phyloP scores from a whole-genome alignment of 2,888 invertebrate species.

The Erebia epiphron region DNA sequence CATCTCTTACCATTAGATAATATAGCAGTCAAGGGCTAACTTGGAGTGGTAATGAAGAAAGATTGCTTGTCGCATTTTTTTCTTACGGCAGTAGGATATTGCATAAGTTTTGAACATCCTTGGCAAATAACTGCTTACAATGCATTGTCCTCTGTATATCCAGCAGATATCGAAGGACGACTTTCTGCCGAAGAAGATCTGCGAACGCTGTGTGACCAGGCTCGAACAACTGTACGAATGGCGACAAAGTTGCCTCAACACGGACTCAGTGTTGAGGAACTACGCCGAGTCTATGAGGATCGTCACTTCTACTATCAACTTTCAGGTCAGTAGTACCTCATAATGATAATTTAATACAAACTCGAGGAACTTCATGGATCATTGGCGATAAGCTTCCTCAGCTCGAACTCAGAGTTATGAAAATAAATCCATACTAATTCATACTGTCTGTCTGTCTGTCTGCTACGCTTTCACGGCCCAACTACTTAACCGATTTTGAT shows the following conservation, averaged over 20 bases:
- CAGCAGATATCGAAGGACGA: conserved; percentile 88
- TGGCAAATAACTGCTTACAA: neutral
- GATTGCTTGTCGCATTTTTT: too few species aligned
- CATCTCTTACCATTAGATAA: too few species aligned
- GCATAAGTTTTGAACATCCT: too few species aligned
- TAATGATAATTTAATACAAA: too few species aligned
- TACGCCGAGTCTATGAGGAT: conserved; percentile 7
- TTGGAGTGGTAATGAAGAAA: too few species aligned
- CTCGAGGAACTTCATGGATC: conserved; percentile 79
- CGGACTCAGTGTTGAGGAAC: conserved; percentile 8
- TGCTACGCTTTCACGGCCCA: too few species aligned
- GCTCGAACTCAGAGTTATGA: conserved; percentile 85
- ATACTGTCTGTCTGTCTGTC: too few species aligned
- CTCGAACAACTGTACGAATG: conserved; percentile 88
- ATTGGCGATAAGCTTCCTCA: conserved; percentile 86
- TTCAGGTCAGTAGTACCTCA: conserved; percentile 77
- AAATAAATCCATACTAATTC: too few species aligned
- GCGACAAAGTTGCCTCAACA: conserved; percentile 72
- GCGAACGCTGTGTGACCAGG: conserved; percentile 85
- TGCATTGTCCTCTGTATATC: conserved; percentile 37
- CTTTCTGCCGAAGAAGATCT: conserved; percentile 87
- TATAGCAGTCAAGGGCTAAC: too few species aligned
- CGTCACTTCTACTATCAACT: conserved; percentile 43
- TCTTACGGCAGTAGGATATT: too few species aligned
- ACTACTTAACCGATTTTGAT: too few species aligned